Evolutionary conservation across 2,113 vertebrate genomes (phyloP).

Genomic region (Corythornis madagascariensis): DNA sequence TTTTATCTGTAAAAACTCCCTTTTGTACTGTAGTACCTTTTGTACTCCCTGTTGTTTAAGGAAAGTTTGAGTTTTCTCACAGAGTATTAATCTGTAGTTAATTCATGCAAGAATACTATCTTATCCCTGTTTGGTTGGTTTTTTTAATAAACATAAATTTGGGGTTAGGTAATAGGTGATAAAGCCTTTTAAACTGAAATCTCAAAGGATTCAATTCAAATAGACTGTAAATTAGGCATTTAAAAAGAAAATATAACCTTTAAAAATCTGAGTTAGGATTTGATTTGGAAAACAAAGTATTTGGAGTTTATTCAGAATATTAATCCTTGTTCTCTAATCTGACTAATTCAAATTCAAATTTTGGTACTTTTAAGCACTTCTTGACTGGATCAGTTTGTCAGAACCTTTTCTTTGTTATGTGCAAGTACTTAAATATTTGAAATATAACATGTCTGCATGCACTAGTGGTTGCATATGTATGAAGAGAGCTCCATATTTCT

Average conservation of each 20-base stretch:
- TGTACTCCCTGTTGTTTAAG: not conserved
- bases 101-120: not conserved
- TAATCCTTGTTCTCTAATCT: not conserved
- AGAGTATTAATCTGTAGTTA: not conserved
- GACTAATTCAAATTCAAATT: not conserved
- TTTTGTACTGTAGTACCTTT: not conserved
- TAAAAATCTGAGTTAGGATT: not conserved
- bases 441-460: not conserved
- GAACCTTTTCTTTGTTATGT: not conserved
- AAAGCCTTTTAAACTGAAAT: not conserved
- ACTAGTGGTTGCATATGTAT: not conserved
- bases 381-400: not conserved
- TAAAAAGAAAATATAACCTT: no score
- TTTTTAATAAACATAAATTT: not conserved
- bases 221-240: not conserved
- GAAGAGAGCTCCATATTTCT: not conserved
- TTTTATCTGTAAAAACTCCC: not conserved
- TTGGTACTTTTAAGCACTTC: not conserved
- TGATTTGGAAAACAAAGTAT: not conserved
- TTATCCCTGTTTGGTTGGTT: not conserved
- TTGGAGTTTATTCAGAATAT: not conserved
- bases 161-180: not conserved
- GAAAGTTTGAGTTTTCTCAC: not conserved
- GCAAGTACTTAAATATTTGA: not conserved
- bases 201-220: not conserved